A percentile compares a stretch with the other conserved stretches of the same genome.
These are phyloP conservation scores for Aleiodes testaceus DNA, from an alignment of 2,888 invertebrate genomes.

Conservation along the genomic window DNA sequence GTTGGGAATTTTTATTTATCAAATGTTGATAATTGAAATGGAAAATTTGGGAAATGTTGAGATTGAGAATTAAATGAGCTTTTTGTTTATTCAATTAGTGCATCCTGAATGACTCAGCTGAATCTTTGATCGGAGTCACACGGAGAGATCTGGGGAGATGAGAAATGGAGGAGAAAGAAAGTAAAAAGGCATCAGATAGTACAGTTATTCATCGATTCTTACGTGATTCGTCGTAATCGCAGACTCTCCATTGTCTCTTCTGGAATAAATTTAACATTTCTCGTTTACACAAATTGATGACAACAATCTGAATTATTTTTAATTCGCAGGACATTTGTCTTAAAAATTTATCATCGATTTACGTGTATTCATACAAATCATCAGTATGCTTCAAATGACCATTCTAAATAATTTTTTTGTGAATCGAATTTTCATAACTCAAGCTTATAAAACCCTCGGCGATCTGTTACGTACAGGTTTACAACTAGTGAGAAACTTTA, in stretches of 20 bases:
- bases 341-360: constrained; percentile 1
- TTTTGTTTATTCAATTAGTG: constrained; percentile 16
- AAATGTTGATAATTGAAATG: too few relatives aligned
- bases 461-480: constrained; percentile 11
- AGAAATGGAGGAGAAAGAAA: constrained; percentile 12
- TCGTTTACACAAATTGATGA: constrained; percentile 24
- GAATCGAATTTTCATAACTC: constrained; percentile 19
- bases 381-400: background rate
- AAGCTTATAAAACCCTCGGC: background rate
- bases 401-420: constrained; percentile 5
- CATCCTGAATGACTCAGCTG: constrained; percentile 3
- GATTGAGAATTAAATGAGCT: too few relatives aligned
- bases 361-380: background rate
- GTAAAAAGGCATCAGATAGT: constrained; percentile 6
- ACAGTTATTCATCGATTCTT: constrained; percentile 11
- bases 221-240: constrained; percentile 32
- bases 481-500: too few relatives aligned
- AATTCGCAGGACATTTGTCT: constrained; percentile 6
- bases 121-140: background rate
- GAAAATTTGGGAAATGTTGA: too few relatives aligned
- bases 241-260: constrained; percentile 22
- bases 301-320: background rate
- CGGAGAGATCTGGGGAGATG: background rate
- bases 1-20: too few relatives aligned
- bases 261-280: too few relatives aligned